Evolutionary conservation across 2,113 vertebrate genomes (phyloP), one percentile per base, ranked within the genome.

Genomic region (Hippotragus niger): DNA sequence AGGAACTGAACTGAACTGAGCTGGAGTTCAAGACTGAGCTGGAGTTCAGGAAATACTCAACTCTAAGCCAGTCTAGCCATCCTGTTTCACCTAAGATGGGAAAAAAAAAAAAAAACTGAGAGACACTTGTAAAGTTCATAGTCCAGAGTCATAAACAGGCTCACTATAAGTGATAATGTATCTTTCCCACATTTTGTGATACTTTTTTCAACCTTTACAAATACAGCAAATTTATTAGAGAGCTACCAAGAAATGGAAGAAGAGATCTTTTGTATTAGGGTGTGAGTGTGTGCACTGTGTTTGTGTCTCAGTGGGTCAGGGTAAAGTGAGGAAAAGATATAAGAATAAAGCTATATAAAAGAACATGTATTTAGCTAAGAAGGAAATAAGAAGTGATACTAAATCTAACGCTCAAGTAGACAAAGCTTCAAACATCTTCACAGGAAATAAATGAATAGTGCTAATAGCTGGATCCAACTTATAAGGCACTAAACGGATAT

Each of bases 361-460:
- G 88, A 97, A 81, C 52, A 62, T 82, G 11, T 95, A 93, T 95
- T 97, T 98, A 95, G 47, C 50, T 76, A 95, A 97, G 89, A 97
- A 98, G 93, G 95, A 98, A 98, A 98, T 97, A 90, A 98, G 96
- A 97, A 94, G 94, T 88, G 87, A 96, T 95, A 91, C 89, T 81
- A 91, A 96, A 50, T 9, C 29, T 91, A 97, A 88, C 15, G 36
- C 71, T 95, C 88, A 40, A 82, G 86, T 91, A 97, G 89, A 40
- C 80, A 95, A 74, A 96, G 91, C 89, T 95, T 88, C 78, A 8
- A 81, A 88, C 50, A 94, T 90, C 94, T 97, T 94, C 40, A 96
- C 58, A 97, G 98, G 96, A 94, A 97, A 98, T 96, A 97, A 98
- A 97, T 97, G 97, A 98, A 88, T 84, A 93, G 67, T 21, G 95